Evolutionary conservation across 2,888 invertebrate genomes (phyloP).

Genomic region (Ophion ellenae): DNA sequence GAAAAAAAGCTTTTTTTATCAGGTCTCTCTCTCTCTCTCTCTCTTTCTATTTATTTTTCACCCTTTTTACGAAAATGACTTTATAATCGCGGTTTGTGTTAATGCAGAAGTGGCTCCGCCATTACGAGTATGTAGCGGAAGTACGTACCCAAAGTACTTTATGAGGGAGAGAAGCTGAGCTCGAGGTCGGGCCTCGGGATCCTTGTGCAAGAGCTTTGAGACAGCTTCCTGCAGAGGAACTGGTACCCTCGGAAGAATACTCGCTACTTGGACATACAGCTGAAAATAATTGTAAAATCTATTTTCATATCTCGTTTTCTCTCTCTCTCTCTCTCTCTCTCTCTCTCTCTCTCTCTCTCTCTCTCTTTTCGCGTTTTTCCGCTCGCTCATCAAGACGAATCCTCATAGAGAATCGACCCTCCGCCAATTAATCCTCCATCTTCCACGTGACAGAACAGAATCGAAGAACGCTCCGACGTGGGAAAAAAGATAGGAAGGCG

Average conservation of each 20-base stretch:
- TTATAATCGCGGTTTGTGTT: neutral
- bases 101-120: neutral
- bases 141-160: slow-evolving; percentile 92
- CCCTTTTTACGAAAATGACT: slow-evolving; percentile 4
- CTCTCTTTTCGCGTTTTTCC: neutral
- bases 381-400: neutral
- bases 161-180: slow-evolving; percentile 95
- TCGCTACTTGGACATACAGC: slow-evolving; percentile 93
- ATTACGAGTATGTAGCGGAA: neutral
- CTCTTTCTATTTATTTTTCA: neutral
- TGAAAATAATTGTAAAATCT: slow-evolving; percentile 80
- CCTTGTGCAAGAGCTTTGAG: slow-evolving; percentile 91
- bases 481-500: too few species aligned
- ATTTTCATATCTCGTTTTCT: neutral
- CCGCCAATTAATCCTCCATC: too few species aligned
- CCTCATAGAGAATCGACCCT: too few species aligned
- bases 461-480: too few species aligned
- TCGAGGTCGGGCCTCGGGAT: slow-evolving; percentile 94
- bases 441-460: too few species aligned
- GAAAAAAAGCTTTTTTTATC: slow-evolving; percentile 15
- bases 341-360: too few species aligned
- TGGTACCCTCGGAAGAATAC: slow-evolving; percentile 92
- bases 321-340: neutral
- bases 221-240: slow-evolving; percentile 94
- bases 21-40: neutral